phyloP scores from a whole-genome alignment of 2,888 invertebrate genomes.

The Lepidonotus clava region DNA sequence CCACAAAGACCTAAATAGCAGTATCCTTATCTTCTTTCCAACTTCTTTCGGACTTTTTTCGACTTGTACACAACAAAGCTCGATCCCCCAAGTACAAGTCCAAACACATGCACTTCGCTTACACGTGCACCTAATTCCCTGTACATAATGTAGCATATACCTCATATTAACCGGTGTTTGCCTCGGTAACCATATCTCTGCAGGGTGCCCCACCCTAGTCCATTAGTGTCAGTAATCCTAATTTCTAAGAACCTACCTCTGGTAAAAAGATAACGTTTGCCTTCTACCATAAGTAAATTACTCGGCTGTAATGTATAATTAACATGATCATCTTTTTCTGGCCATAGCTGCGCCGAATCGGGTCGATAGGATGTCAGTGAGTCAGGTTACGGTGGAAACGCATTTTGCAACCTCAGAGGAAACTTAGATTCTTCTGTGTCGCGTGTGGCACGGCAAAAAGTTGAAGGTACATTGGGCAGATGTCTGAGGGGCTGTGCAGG shows the following conservation, averaged over 20 bases:
- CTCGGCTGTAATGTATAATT: neutral
- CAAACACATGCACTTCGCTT: too few species aligned
- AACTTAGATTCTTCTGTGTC: neutral
- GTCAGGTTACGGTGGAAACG: slow-evolving; percentile 12
- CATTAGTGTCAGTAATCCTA: slow-evolving; percentile 4
- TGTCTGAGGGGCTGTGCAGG: neutral
- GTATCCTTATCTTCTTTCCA: too few species aligned
- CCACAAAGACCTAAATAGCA: too few species aligned
- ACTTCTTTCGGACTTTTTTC: too few species aligned
- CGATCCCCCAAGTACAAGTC: too few species aligned
- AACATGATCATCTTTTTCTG: slow-evolving; percentile 22
- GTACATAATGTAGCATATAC: neutral
- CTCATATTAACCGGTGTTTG: neutral
- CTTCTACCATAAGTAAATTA: slow-evolving; percentile 18
- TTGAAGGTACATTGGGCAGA: neutral
- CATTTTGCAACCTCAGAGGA: neutral
- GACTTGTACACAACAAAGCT: too few species aligned
- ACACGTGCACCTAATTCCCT: neutral
- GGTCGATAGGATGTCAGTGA: slow-evolving; percentile 23
- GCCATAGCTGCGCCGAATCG: neutral
- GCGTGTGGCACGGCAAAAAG: neutral
- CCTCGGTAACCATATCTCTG: neutral
- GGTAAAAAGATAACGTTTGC: slow-evolving; percentile 38
- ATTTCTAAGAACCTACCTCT: neutral
- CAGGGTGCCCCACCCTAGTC: slow-evolving; percentile 7